Evolutionary conservation across 64 coral and sea anemone genomes (phyloP).

Genomic region (Actinia equina): DNA sequence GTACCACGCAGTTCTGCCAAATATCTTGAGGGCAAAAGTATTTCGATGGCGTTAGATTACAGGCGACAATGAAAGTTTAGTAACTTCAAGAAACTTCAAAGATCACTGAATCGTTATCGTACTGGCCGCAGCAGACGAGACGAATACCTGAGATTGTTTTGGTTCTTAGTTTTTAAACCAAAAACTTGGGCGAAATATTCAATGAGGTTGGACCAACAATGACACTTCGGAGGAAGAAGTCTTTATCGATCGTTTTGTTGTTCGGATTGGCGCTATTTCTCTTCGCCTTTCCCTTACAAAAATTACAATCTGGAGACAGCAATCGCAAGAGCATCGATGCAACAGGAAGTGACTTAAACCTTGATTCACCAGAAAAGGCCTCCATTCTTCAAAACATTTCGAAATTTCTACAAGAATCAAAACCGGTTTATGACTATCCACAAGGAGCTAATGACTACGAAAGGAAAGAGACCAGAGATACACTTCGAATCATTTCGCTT

Average conservation of each 20-base stretch:
- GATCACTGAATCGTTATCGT: not conserved
- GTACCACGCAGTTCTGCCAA: not conserved
- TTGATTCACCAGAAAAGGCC: not conserved
- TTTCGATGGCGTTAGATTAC: not conserved
- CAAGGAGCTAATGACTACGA: not conserved
- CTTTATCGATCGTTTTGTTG: not conserved
- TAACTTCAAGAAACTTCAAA: not conserved
- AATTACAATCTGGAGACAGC: not conserved
- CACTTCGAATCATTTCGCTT: not conserved
- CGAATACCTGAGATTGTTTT: not conserved
- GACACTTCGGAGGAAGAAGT: slow-evolving; percentile 1
- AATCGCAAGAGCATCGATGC: not conserved
- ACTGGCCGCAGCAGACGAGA: not conserved
- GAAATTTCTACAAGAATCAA: not conserved
- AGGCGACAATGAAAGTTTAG: not conserved
- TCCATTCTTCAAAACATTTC: not conserved
- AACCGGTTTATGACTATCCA: not conserved
- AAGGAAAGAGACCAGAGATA: not conserved
- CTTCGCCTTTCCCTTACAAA: not conserved
- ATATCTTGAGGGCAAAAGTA: not conserved
- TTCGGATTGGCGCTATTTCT: not conserved
- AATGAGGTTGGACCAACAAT: not conserved
- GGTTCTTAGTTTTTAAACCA: not conserved
- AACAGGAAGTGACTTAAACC: not conserved
- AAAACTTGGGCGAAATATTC: not conserved